These are phyloP conservation scores for Lasioglossum oenotherae DNA, from an alignment of 2,888 invertebrate genomes.

Conservation along the genomic window DNA sequence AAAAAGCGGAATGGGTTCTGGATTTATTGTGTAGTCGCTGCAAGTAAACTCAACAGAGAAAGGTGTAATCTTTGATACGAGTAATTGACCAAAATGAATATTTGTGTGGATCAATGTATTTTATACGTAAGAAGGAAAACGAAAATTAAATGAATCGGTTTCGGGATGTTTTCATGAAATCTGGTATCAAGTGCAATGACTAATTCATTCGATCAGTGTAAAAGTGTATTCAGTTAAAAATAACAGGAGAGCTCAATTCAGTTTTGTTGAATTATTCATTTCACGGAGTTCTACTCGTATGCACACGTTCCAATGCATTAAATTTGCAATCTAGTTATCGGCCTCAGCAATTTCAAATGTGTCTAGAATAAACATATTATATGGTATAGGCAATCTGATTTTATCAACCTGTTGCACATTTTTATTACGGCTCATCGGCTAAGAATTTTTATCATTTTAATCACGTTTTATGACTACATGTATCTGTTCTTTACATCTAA, in stretches of 20 bases:
- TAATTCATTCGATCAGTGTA: not conserved
- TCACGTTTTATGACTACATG: not conserved
- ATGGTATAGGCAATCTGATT: not conserved
- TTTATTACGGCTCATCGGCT: not conserved
- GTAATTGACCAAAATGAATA: not conserved
- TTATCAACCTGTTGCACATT: not conserved
- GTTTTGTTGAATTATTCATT: not conserved
- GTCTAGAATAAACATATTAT: conserved; percentile 2
- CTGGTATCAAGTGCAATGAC: not conserved
- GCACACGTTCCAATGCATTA: not conserved
- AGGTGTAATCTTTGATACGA: not conserved
- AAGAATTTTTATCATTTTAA: not conserved
- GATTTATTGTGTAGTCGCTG: not conserved
- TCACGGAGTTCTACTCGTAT: not conserved
- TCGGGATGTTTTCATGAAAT: not conserved
- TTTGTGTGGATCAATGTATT: not conserved
- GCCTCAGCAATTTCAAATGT: not conserved
- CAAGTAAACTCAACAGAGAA: not conserved
- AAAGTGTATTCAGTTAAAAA: not conserved
- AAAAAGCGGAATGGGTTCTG: not conserved
- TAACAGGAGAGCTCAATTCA: not conserved
- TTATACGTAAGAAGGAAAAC: not conserved
- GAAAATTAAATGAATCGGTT: not conserved
- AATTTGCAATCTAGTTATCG: not conserved
- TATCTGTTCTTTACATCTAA: not conserved